Evolutionary conservation across 1,140 invertebrate species (phyloP).

Genomic region (silkworm (Bombyx mori)): ASM3026992v2 NC_085107.1:12919001-12919500

Average conservation of each 20-base stretch:
- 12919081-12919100: slow-evolving; percentile 12
- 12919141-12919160: slow-evolving; percentile 5
- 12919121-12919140: slow-evolving; percentile 10
- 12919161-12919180: slow-evolving; percentile 8
- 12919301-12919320: too few species aligned
- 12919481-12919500: too few species aligned
- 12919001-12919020: slow-evolving; percentile 3
- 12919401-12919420: too few species aligned
- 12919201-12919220: slow-evolving; percentile 8
- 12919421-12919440: too few species aligned
- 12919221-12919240: slow-evolving; percentile 8
- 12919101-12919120: slow-evolving; percentile 9
- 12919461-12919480: too few species aligned
- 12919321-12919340: too few species aligned
- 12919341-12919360: too few species aligned
- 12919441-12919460: too few species aligned
- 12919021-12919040: neutral
- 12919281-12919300: too few species aligned
- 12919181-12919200: slow-evolving; percentile 9
- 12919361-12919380: too few species aligned
- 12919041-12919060: slow-evolving; percentile 9
- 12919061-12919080: slow-evolving; percentile 9
- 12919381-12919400: too few species aligned
- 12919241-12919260: slow-evolving; percentile 8
- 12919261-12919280: neutral